phyloP scores from a whole-genome alignment of 2,888 invertebrate species.

The Erebia aethiops region DNA sequence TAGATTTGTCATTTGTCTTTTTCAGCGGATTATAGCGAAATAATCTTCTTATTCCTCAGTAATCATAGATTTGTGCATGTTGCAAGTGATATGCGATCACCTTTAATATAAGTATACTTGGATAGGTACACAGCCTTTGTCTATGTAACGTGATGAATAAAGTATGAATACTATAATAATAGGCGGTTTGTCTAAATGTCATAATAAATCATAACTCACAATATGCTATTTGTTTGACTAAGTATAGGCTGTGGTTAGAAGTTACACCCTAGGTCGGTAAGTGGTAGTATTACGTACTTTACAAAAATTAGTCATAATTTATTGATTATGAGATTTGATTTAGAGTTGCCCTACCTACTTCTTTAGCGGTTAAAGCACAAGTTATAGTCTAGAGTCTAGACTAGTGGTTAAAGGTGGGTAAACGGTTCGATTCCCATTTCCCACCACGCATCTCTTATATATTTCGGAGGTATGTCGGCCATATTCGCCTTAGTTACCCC shows the following conservation, averaged over 20 bases:
- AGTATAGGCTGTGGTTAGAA: background rate
- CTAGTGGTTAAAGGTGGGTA: too few relatives aligned
- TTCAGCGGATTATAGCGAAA: too few relatives aligned
- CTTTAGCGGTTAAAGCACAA: too few relatives aligned
- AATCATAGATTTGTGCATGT: too few relatives aligned
- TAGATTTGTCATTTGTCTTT: too few relatives aligned
- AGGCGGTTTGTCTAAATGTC: constrained; percentile 7
- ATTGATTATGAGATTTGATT: background rate
- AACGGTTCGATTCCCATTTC: too few relatives aligned
- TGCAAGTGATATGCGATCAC: too few relatives aligned
- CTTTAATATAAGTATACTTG: background rate
- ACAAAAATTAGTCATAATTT: background rate
- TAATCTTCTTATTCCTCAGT: too few relatives aligned
- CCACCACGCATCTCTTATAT: too few relatives aligned
- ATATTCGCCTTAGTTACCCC: too few relatives aligned
- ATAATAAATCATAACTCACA: background rate
- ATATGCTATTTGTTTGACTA: constrained; percentile 9
- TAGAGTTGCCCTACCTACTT: background rate
- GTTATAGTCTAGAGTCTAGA: too few relatives aligned
- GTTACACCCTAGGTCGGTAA: background rate
- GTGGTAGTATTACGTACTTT: background rate
- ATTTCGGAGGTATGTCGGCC: too few relatives aligned
- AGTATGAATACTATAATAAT: constrained; percentile 3
- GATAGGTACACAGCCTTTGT: background rate
- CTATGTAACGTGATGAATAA: constrained; percentile 5